A percentile compares a stretch with the other conserved stretches of the same genome.
These are phyloP conservation scores for Bombus pascuorum DNA, from an alignment of 1,140 invertebrate species.

Conservation along the genomic window DNA sequence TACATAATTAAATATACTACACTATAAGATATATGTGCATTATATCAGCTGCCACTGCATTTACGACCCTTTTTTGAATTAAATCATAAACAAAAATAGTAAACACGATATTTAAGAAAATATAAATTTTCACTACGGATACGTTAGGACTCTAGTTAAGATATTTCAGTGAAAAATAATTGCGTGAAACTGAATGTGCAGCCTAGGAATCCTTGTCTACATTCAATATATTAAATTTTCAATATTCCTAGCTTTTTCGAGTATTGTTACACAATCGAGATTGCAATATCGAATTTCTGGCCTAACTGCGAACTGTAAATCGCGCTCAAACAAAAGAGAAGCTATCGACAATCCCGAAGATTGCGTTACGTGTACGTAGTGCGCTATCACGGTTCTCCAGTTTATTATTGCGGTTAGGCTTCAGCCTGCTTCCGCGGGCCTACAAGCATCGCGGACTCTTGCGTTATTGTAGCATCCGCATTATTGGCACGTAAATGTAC, in stretches of 20 bases:
- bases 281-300: not conserved
- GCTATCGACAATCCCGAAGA: slow-evolving; percentile 14
- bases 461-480: slow-evolving; percentile 53
- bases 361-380: slow-evolving; percentile 13
- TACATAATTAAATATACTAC: too few species aligned
- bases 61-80: too few species aligned
- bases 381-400: slow-evolving; percentile 32
- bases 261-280: not conserved
- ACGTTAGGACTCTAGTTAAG: too few species aligned
- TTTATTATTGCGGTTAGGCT: slow-evolving; percentile 51
- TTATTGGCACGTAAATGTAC: slow-evolving; percentile 57
- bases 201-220: not conserved
- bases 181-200: too few species aligned
- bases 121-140: too few species aligned
- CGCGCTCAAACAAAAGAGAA: slow-evolving; percentile 10
- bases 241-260: not conserved
- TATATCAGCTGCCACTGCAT: too few species aligned
- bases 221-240: not conserved
- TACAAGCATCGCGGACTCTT: slow-evolving; percentile 37
- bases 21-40: too few species aligned
- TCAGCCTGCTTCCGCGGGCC: slow-evolving; percentile 42
- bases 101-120: too few species aligned
- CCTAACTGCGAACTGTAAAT: not conserved
- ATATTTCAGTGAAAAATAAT: too few species aligned
- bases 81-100: too few species aligned